A percentile compares a stretch with the other conserved stretches of the same genome.
phyloP scores from a whole-genome alignment of 2,888 invertebrate species.

The Ormia ochracea region DNA sequence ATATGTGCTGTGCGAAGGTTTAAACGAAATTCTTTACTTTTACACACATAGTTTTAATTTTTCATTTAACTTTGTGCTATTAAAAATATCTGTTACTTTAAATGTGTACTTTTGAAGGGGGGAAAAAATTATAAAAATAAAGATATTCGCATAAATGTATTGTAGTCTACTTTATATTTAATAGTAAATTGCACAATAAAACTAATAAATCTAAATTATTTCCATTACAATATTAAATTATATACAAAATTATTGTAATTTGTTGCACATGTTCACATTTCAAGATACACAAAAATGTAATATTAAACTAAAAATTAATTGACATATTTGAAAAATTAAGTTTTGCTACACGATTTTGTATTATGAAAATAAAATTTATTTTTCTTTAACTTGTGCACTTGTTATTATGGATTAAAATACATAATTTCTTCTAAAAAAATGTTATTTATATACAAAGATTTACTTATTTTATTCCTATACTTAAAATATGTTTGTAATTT shows the following conservation, averaged over 20 bases:
- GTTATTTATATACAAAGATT: conserved; percentile 54
- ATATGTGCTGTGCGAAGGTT: conserved; percentile 34
- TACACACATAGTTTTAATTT: not conserved
- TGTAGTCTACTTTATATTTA: conserved; percentile 22
- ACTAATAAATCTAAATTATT: not conserved
- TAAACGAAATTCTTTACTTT: conserved; percentile 42
- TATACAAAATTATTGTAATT: conserved; percentile 30
- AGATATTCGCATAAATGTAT: not conserved
- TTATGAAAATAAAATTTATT: conserved; percentile 24
- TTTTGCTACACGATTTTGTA: conserved; percentile 4
- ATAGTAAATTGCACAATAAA: conserved; percentile 50
- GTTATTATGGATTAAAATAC: conserved; percentile 47
- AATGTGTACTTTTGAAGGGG: not conserved
- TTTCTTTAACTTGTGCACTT: conserved; percentile 49
- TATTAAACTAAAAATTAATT: conserved; percentile 37
- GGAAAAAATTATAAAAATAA: no score
- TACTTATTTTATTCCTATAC: conserved; percentile 31
- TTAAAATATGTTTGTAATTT: conserved; percentile 44
- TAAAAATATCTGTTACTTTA: not conserved
- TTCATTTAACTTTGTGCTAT: conserved; percentile 44
- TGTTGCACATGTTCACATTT: conserved; percentile 5
- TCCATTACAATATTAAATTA: conserved; percentile 14
- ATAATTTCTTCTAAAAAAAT: conserved; percentile 34
- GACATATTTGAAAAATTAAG: conserved; percentile 26
- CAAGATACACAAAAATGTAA: conserved; percentile 35